These are phyloP conservation scores for Leptobrachium ailaonicum DNA, from an alignment of 2,113 vertebrate genomes.

Conservation along the genomic window DNA sequence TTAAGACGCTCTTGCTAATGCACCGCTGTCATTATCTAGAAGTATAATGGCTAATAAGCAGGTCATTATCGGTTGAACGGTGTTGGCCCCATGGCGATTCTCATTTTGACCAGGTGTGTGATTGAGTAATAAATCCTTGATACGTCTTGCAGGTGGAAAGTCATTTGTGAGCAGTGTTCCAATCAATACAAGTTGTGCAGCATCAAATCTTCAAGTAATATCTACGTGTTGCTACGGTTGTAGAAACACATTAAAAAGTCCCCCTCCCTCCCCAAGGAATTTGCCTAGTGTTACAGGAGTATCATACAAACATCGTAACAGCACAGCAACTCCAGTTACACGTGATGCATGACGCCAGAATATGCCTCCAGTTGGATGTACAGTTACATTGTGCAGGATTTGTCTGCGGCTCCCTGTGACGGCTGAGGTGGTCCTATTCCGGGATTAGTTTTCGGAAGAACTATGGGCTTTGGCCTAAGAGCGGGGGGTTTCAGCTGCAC, in stretches of 20 bases:
- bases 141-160: constrained; percentile 67
- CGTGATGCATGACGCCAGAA: constrained; percentile 52
- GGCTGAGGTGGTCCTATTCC: constrained; percentile 74
- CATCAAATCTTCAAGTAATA: constrained; percentile 77
- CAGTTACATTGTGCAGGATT: constrained; percentile 94
- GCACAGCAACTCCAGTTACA: constrained; percentile 69
- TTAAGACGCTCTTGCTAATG: too few species aligned
- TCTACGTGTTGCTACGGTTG: constrained; percentile 62
- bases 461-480: constrained; percentile 90
- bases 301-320: constrained; percentile 66
- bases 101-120: too few species aligned
- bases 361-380: constrained; percentile 41
- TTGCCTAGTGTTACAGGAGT: constrained; percentile 70
- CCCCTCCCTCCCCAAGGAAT: constrained; percentile 53
- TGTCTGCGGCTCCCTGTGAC: constrained; percentile 87
- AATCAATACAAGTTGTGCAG: constrained; percentile 73
- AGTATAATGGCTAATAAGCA: too few species aligned
- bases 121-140: too few species aligned
- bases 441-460: constrained; percentile 87
- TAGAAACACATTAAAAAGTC: constrained; percentile 67
- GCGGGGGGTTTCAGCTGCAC: constrained; percentile 93
- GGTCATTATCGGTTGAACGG: too few species aligned
- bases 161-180: constrained; percentile 73
- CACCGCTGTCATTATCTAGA: too few species aligned
- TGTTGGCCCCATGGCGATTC: too few species aligned